Base-by-base conservation (phyloP, 2,888 invertebrate genomes). In the Himalopsyche tibetana region DNA sequence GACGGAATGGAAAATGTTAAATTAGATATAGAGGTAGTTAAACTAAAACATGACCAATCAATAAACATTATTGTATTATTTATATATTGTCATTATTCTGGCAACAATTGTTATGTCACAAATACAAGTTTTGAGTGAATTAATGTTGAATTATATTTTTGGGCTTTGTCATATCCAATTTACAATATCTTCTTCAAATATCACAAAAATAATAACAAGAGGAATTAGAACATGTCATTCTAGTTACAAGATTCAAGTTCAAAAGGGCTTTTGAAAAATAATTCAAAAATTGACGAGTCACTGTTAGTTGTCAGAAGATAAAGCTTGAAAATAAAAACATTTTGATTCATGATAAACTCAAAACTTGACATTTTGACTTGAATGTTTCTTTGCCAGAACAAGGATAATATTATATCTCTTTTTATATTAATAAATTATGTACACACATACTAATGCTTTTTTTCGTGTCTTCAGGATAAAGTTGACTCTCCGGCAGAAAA, bases 1-100 rank as follows among this genome's bases (percentile, higher is more conserved):
- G 96, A 96, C 90, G 96, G 96, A 45, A 94, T 96, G 93, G 96
- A 96, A 90, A 96, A 94, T 89, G 94, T 96, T 8, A 95, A 96
- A 90, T 91, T 96, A 87, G 95, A 95, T 89, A 91, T 92, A 80
- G 92, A 92, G 89, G 94, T 93, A 90, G 91, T 87, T 15, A 51
- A 28, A 51, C 51, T 51, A 5, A 15, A 51, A 51, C 51, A 51
- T 15, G 51, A 15, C 45, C 45, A 81, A 28, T 55, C 38, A 55
- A 83, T 51, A 36, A 45, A 36, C 17, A n/a, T 84, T 55, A 19
- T 0, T 6, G 82, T 74, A 81, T 38, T 69, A 85, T 80, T 87
- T 28, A 80, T n/a, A 36, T 86, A 79, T 69, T 15, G 74, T 55
- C n/a, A 5, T 51, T 82, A 2, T 79, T 40, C 40, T 79, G 36